Conservation (phyloP, 2,888 invertebrate species). For the Polydesmus complanatus region DNA sequence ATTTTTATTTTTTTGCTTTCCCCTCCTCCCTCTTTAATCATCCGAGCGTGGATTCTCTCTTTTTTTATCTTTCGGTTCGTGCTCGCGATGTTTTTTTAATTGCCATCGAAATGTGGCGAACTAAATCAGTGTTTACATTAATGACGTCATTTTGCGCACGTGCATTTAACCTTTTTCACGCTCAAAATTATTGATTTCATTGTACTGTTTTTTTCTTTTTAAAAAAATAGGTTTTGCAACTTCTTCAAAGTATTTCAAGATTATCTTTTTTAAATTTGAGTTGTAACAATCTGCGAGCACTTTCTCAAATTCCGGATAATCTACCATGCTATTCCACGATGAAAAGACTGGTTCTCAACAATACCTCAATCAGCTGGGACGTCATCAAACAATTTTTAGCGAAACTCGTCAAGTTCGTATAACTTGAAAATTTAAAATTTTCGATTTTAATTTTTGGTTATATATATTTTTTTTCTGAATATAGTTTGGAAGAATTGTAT, state of each 20-base stretch:
- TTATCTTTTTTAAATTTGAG: conserved; percentile 84
- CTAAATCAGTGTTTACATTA: neutral
- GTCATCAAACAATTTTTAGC: conserved; percentile 57
- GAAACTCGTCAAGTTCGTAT: conserved; percentile 30
- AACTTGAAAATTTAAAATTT: neutral
- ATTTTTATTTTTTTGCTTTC: neutral
- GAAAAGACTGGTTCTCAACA: conserved; percentile 69
- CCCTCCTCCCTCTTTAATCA: neutral
- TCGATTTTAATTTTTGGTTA: conserved; percentile 5
- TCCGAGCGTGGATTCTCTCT: neutral
- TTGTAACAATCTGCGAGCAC: conserved; percentile 54
- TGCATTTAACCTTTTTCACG: conserved; percentile 20
- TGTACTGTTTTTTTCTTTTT: neutral
- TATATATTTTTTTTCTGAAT: conserved; percentile 20
- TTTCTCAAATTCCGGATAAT: conserved; percentile 11
- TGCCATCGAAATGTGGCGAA: too few relatives aligned
- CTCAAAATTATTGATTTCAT: conserved; percentile 20
- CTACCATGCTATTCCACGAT: conserved; percentile 20
- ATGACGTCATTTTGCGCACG: neutral
- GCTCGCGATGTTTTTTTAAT: too few relatives aligned
- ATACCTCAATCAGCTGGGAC: conserved; percentile 72
- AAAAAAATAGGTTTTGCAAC: conserved; percentile 60
- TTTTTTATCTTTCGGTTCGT: neutral
- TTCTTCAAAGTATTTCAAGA: conserved; percentile 72
- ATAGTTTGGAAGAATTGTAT: conserved; percentile 71